Base-by-base conservation (phyloP, 2,888 invertebrate genomes). In the Xanthorhoe designata region DNA sequence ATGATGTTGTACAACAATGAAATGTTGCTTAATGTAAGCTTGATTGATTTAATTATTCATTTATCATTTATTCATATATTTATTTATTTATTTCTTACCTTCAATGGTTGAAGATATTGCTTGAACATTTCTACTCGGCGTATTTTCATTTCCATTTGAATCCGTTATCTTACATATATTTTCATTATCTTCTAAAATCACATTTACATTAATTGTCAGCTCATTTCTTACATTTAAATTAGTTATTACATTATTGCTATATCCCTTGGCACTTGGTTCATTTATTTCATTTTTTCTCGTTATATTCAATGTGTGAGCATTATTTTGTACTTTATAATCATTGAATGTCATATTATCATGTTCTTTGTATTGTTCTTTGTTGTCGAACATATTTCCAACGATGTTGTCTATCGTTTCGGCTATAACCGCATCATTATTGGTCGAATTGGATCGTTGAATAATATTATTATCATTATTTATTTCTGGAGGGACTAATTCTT, bases 21-120 rank as follows among this genome's bases (percentile, higher is more conserved):
- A 24, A 24, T 24, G 24, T 24, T 24, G n/a, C n/a, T n/a, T n/a
- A n/a, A n/a, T n/a, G n/a, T n/a, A n/a, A n/a, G n/a, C n/a, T n/a
- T n/a, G n/a, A n/a, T n/a, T n/a, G n/a, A n/a, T n/a, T n/a, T n/a
- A n/a, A n/a, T n/a, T n/a, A n/a, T n/a, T n/a, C n/a, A 24, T 24
- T 24, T 24, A 24, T 32, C 32, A 32, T 32, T 32, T 32, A 24
- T 24, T 24, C 5, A 24, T n/a, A 5, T 24, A 24, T 3, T 3
- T 7, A 17, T 7, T 8, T 1, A 50, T 10, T n/a, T 51, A 51
- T 24, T 10, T 51, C 74, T 73, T 73, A 88, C 86, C 87, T 79
- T 81, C 70, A 53, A 68, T 61, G 66, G 64, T 75, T 69, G 78
- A 81, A 83, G 80, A 79, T 71, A 68, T n/a, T 19, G 54, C 61